A percentile compares a stretch with the other conserved stretches of the same genome.
These are phyloP conservation scores for Scaptomyza parva DNA, from an alignment of 2,888 invertebrate genomes.

Conservation along the genomic window DNA sequence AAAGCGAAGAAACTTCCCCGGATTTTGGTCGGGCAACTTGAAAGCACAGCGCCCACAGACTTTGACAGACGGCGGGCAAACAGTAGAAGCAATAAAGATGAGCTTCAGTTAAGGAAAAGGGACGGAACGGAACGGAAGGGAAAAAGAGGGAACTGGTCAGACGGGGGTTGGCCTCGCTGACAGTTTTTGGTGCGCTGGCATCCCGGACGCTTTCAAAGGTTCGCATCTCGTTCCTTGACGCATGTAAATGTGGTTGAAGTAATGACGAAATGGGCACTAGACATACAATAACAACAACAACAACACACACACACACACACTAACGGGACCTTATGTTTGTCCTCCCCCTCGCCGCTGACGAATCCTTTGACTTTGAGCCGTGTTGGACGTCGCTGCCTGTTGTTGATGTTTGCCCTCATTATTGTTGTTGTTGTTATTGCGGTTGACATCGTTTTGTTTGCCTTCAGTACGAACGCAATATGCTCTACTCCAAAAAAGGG, in stretches of 20 bases:
- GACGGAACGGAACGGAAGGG: not conserved
- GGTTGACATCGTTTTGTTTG: constrained; percentile 81
- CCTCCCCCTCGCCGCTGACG: constrained; percentile 32
- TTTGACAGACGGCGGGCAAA: constrained; percentile 69
- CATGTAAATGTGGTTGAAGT: constrained; percentile 84
- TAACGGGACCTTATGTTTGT: constrained; percentile 1
- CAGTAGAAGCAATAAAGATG: constrained; percentile 29
- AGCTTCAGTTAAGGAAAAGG: constrained; percentile 23
- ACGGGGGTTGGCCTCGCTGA: constrained; percentile 72
- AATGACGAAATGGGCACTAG: constrained; percentile 83
- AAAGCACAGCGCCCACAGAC: constrained; percentile 68
- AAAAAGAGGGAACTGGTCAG: constrained; percentile 65
- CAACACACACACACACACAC: constrained; percentile 5
- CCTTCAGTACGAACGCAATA: constrained; percentile 60
- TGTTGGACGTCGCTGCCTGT: constrained; percentile 58
- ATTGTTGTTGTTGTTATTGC: constrained; percentile 74
- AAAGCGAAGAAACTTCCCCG: constrained; percentile 77
- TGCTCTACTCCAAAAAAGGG: constrained; percentile 10
- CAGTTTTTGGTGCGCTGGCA: constrained; percentile 63
- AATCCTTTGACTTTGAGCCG: constrained; percentile 63
- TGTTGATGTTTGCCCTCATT: constrained; percentile 81
- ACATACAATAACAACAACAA: constrained; percentile 38
- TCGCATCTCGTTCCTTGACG: constrained; percentile 71
- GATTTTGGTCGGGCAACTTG: constrained; percentile 61
- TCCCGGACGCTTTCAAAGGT: constrained; percentile 70